Percentiles rank a stretch among this genome's conserved stretches.
phyloP scores from a whole-genome alignment of 2,797 vertebrate species.

The Notolepis coatsorum region DNA sequence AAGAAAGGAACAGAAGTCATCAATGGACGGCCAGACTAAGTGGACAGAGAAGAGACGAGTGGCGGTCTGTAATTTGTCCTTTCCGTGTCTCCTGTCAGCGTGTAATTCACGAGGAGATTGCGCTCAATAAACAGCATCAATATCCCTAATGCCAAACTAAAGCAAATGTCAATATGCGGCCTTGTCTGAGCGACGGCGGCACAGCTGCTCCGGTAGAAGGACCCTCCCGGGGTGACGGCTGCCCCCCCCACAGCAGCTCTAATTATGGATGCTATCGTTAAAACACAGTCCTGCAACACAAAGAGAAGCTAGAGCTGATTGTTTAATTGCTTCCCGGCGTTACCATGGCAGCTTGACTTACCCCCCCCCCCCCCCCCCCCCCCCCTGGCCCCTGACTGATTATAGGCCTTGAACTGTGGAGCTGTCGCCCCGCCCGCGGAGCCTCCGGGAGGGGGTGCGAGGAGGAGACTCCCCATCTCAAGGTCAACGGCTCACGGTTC shows the following conservation, averaged over 20 bases:
- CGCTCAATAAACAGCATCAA: slow-evolving; percentile 47
- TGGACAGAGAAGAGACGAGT: slow-evolving; percentile 17
- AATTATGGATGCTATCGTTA: slow-evolving; percentile 83
- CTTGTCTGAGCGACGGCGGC: slow-evolving; percentile 53
- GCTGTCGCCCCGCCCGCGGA: slow-evolving; percentile 26
- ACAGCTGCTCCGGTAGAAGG: slow-evolving; percentile 66
- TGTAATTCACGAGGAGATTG: slow-evolving; percentile 46
- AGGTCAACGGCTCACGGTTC: slow-evolving; percentile 60
- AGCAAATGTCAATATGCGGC: slow-evolving; percentile 58
- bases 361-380: slow-evolving; percentile 56
- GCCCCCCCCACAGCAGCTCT: slow-evolving; percentile 75
- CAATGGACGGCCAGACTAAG: slow-evolving; percentile 3
- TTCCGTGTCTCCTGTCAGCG: slow-evolving; percentile 40
- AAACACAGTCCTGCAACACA: slow-evolving; percentile 80
- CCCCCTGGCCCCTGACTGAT: slow-evolving; percentile 54
- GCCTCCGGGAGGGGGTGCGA: slow-evolving; percentile 1
- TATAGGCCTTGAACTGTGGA: slow-evolving; percentile 62
- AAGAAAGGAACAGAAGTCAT: slow-evolving; percentile 4
- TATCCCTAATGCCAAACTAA: slow-evolving; percentile 51
- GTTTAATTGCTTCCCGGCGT: slow-evolving; percentile 85
- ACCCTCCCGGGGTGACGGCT: slow-evolving; percentile 71
- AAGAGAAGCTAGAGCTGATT: slow-evolving; percentile 82
- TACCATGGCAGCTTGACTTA: slow-evolving; percentile 83
- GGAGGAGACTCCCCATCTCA: slow-evolving; percentile 24
- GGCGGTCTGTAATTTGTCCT: slow-evolving; percentile 42